These are phyloP conservation scores for Rhopilema esculentum DNA, from an alignment of 30 jellyfish, hydroid and myxozoan genomes.

Conservation along the genomic window DNA sequence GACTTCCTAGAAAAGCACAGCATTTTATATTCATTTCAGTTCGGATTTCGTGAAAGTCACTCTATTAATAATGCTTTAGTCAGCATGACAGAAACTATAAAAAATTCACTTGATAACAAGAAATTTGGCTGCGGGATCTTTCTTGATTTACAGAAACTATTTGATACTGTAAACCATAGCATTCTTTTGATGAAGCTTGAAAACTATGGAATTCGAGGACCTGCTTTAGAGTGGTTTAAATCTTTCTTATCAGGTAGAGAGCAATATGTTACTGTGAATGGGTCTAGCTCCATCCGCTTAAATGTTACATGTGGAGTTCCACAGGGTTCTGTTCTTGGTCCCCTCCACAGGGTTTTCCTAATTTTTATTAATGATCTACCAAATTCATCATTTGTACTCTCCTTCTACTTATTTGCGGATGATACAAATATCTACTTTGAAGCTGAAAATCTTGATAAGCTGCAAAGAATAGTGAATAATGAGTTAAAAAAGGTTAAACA, in stretches of 20 bases:
- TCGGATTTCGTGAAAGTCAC: conserved; percentile 65
- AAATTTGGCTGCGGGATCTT: conserved; percentile 58
- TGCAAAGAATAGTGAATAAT: conserved; percentile 50
- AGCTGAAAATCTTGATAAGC: conserved; percentile 30
- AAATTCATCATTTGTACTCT: conserved; percentile 17
- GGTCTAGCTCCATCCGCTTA: conserved; percentile 1
- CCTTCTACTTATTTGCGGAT: conserved; percentile 68
- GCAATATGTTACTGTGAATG: conserved; percentile 39
- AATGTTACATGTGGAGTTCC: conserved; percentile 52
- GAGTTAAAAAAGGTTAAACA: conserved; percentile 52
- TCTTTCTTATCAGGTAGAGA: conserved; percentile 44
- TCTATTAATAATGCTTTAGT: conserved; percentile 58
- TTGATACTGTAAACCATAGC: conserved; percentile 68
- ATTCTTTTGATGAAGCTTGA: conserved; percentile 55
- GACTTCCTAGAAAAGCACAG: conserved; percentile 41
- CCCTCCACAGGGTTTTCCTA: conserved; percentile 67
- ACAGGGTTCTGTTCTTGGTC: conserved; percentile 75
- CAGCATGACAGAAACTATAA: conserved; percentile 50
- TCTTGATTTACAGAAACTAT: conserved; percentile 70
- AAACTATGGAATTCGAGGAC: conserved; percentile 61
- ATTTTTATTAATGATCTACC: conserved; percentile 74
- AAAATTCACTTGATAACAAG: conserved; percentile 44
- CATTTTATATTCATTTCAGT: conserved; percentile 33
- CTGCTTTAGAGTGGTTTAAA: conserved; percentile 30
- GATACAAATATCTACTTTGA: conserved; percentile 65